Evolutionary conservation across 1,140 invertebrate species (phyloP).

Genomic region (Diachasma alloeum): DNA sequence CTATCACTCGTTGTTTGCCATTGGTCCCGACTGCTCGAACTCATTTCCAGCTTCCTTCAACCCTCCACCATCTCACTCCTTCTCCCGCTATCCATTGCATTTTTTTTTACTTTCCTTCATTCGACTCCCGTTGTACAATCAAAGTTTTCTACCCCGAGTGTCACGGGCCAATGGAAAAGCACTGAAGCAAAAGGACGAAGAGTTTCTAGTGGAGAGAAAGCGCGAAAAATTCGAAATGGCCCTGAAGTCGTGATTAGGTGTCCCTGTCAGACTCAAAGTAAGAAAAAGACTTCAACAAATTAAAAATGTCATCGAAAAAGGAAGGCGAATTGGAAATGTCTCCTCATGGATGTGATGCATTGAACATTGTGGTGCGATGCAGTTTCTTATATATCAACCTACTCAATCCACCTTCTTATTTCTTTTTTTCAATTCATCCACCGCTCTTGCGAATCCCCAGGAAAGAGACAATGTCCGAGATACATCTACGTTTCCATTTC

Average conservation of each 20-base stretch:
- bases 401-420: background rate
- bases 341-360: background rate
- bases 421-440: background rate
- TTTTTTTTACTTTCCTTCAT: background rate
- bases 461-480: slow-evolving; percentile 36
- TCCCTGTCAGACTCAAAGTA: slow-evolving; percentile 36
- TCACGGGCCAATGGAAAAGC: slow-evolving; percentile 1
- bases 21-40: slow-evolving; percentile 9
- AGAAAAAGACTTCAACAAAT: background rate
- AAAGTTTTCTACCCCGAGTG: slow-evolving; percentile 38
- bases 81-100: background rate
- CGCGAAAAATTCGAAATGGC: slow-evolving; percentile 20
- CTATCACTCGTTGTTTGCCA: slow-evolving; percentile 10
- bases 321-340: background rate
- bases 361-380: background rate
- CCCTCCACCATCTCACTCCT: background rate
- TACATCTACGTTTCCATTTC: slow-evolving; percentile 50
- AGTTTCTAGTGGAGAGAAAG: background rate
- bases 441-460: background rate
- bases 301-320: slow-evolving; percentile 9
- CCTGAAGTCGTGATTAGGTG: slow-evolving; percentile 48
- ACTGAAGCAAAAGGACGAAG: background rate
- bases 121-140: slow-evolving; percentile 30
- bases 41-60: background rate
- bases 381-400: background rate